Evolutionary conservation across 2,888 invertebrate species (phyloP), one percentile per base, ranked within the genome.

Genomic region (Oxyscelio sp.): DNA sequence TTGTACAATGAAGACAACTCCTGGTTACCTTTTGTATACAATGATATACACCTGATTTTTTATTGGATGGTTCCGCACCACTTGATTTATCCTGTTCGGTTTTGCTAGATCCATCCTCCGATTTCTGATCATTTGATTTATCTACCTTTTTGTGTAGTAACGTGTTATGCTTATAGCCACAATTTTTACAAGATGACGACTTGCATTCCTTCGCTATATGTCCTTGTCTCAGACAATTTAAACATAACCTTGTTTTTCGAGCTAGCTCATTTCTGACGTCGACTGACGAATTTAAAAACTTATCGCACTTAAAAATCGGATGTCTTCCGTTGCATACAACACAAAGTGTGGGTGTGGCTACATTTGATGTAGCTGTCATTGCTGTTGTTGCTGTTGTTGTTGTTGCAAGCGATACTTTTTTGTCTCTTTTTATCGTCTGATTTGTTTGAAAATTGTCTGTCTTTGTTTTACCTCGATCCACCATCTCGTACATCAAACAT

Each of bases 401-500:
- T 27, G 56, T 34, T 2, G n/a, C 15, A 24, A 27, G 24, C 2
- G 15, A 8, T 54, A 54, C n/a, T 27, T 27, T 27, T n/a, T 54
- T 27, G 6, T 54, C 24, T 15, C 8, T 54, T n/a, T 24, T 54
- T 27, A 2, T 15, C 24, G 6, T 54, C 6, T n/a, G 6, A 15
- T 2, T 15, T 15, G 22, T 54, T 54, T 22, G 22, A 13, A 11
- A 4, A 9, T 8, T 22, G 2, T 54, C 54, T 22, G 15, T 3
- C 15, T 54, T 54, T 8, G 54, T 15, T 27, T 27, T 54, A 4
- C 24, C 22, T 27, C 15, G 9, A 9, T 54, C 27, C 1, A 54
- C 4, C 54, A 54, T 54, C 54, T 54, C 54, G n/a, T 54, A n/a
- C 27, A 54, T 24, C 54, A 24, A 8, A 17, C 54, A 24, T 24